These are phyloP conservation scores for Ceyx margarethae DNA, from an alignment of 2,113 vertebrate genomes.

Conservation along the genomic window DNA sequence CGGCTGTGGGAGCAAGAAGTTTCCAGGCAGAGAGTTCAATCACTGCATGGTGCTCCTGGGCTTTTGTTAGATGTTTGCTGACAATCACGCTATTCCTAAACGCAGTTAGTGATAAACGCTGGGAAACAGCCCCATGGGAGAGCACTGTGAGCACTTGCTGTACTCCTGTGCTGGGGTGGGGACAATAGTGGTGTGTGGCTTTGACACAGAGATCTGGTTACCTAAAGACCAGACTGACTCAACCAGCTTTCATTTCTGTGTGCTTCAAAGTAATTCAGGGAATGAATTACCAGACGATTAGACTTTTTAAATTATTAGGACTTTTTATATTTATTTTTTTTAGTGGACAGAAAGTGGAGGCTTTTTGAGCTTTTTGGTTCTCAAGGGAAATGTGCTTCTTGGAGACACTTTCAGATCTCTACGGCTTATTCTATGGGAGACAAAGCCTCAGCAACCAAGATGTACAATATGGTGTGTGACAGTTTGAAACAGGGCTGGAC, in stretches of 20 bases:
- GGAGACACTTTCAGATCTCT: background rate
- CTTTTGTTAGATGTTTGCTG: slow-evolving; percentile 4
- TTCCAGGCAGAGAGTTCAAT: background rate
- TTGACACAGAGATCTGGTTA: background rate
- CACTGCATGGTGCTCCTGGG: background rate
- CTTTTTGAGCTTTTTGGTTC: background rate
- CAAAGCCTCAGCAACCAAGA: background rate
- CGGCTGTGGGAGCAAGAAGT: background rate
- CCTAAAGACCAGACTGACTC: background rate
- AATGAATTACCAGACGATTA: background rate
- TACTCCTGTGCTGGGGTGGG: background rate
- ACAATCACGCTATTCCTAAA: background rate
- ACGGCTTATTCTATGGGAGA: background rate
- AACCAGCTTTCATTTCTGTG: background rate
- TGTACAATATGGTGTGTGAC: background rate
- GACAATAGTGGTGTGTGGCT: background rate
- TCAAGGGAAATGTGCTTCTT: background rate
- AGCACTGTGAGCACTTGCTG: background rate
- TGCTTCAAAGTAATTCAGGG: background rate
- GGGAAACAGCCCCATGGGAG: background rate
- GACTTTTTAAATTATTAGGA: background rate
- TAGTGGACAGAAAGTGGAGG: background rate
- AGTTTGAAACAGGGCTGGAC: background rate
- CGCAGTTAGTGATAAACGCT: background rate
- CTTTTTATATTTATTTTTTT: background rate